Base-by-base conservation (phyloP, 2,888 invertebrate species). In the Rhaphigaster nebulosa region DNA sequence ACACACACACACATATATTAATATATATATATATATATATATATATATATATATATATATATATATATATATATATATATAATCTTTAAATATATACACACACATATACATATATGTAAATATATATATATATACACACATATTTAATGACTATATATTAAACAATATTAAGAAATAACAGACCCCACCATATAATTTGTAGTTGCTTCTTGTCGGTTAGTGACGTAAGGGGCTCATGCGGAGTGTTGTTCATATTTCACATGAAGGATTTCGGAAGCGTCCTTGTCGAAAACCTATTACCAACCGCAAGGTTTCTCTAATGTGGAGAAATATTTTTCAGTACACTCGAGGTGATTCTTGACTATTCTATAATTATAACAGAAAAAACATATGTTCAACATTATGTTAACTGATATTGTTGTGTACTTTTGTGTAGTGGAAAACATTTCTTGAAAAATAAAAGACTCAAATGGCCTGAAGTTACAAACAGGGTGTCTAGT, bases 241-340 rank as follows among this genome's bases (percentile, higher is more conserved):
- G 5, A 65, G 20, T 29, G 29, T 65, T 65, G 65, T 65, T n/a
- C n/a, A n/a, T n/a, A n/a, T n/a, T 13, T 65, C n/a, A 65, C n/a
- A 65, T 65, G 29, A 65, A 65, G n/a, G 65, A 65, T 65, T n/a
- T 65, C 65, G 65, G 65, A 65, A 65, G 65, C 29, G 65, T 65
- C 65, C 65, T 65, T 65, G 65, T 65, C 15, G 65, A 65, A 65
- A 29, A 65, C 29, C 65, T 65, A 65, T 65, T 65, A 65, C 15
- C 29, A n/a, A 29, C 29, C 65, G 15, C 65, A 29, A 65, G 65
- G 65, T 65, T 65, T 29, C 15, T 65, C 65, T 29, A 65, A 65
- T 29, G 65, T 65, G 65, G 29, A 29, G 65, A 29, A 29, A 65
- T 65, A 65, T 65, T 13, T 65, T 29, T 29, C 6, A 29, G 65